Conservation (phyloP, 2,797 vertebrate species). For the Falco columbarius region DNA sequence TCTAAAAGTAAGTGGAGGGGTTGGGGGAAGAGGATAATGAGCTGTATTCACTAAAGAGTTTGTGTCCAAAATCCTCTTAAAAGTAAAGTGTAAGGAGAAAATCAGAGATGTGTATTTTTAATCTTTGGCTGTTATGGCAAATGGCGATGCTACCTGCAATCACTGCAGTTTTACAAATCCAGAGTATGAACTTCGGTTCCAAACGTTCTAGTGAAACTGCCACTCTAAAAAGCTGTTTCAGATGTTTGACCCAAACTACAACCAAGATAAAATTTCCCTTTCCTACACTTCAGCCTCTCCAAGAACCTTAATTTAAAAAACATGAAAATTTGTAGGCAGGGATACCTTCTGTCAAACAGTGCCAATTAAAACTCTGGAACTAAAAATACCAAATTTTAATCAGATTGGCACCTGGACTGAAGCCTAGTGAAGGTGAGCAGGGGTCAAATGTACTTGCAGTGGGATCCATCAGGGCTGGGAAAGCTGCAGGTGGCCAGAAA, state of each 20-base stretch:
- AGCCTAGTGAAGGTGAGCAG: neutral
- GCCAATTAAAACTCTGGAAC: neutral
- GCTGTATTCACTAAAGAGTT: neutral
- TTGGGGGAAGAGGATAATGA: neutral
- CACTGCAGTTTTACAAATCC: neutral
- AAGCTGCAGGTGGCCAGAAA: neutral
- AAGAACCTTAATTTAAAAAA: neutral
- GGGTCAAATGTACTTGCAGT: neutral
- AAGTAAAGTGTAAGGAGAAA: neutral
- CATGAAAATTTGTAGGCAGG: neutral
- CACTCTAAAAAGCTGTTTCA: neutral
- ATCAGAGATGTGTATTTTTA: neutral
- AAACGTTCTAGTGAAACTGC: neutral
- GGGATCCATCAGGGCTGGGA: neutral
- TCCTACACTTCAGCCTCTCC: neutral
- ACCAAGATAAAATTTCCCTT: neutral
- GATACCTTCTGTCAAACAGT: neutral
- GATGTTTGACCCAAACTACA: neutral
- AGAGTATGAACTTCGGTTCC: neutral
- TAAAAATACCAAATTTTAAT: neutral
- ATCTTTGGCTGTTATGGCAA: neutral
- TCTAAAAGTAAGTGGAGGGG: neutral
- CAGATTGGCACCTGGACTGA: neutral
- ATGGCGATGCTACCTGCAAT: neutral
- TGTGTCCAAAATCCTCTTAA: neutral